Evolutionary conservation across 2,888 invertebrate genomes (phyloP).

Genomic region (Cheilosia vernalis): DNA sequence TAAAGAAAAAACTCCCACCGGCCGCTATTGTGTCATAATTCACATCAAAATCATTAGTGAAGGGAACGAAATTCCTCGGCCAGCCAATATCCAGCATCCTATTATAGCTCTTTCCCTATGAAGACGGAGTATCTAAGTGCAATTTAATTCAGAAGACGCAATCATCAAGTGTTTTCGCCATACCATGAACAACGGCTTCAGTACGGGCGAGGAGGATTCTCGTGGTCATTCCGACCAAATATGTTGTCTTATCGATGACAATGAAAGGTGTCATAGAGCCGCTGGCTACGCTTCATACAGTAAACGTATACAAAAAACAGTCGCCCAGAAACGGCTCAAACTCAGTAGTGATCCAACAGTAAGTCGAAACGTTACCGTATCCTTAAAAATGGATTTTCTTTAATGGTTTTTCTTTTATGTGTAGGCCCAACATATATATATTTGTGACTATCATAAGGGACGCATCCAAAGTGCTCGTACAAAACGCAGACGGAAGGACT

Average conservation of each 20-base stretch:
- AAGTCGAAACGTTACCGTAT: slow-evolving; percentile 35
- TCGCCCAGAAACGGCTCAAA: slow-evolving; percentile 94
- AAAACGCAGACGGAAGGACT: slow-evolving; percentile 95
- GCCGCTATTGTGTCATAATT: slow-evolving; percentile 70
- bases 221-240: slow-evolving; percentile 94
- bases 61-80: slow-evolving; percentile 20
- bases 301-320: slow-evolving; percentile 97
- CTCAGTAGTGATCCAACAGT: slow-evolving; percentile 92
- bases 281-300: slow-evolving; percentile 94
- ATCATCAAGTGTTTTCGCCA: slow-evolving; percentile 32
- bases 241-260: slow-evolving; percentile 96
- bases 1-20: slow-evolving; percentile 21
- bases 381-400: slow-evolving; percentile 8
- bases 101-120: slow-evolving; percentile 19
- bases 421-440: slow-evolving; percentile 96
- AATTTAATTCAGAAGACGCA: slow-evolving; percentile 59
- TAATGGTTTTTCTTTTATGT: slow-evolving; percentile 72
- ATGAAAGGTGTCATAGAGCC: slow-evolving; percentile 92
- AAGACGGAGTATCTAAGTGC: slow-evolving; percentile 24
- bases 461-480: slow-evolving; percentile 98
- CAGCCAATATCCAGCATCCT: slow-evolving; percentile 10
- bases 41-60: slow-evolving; percentile 25
- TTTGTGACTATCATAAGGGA: slow-evolving; percentile 97
- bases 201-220: slow-evolving; percentile 95
- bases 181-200: slow-evolving; percentile 89